A percentile compares a stretch with the other conserved stretches of the same genome.
Evolutionary conservation across 2,797 vertebrate genomes (phyloP).

Genomic region (Craterocephalus amniculus): DNA sequence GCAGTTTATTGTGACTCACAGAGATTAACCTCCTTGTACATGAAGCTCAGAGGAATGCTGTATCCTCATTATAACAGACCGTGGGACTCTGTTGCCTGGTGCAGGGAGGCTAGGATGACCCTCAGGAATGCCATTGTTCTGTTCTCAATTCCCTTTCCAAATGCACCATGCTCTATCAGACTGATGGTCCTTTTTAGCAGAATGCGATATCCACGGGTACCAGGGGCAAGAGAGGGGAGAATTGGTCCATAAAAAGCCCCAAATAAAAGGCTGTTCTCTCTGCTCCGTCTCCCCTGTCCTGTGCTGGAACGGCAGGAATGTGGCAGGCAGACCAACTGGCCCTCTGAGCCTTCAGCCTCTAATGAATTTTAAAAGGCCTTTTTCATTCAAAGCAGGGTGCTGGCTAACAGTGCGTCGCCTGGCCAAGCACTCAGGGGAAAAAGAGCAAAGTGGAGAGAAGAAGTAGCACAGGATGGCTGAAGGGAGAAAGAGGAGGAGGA

Average conservation of each 20-base stretch:
- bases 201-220: slow-evolving; percentile 89
- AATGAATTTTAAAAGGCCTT: slow-evolving; percentile 96
- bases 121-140: slow-evolving; percentile 87
- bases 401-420: slow-evolving; percentile 83
- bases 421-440: slow-evolving; percentile 59
- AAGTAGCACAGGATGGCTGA: slow-evolving; percentile 35
- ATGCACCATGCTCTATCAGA: slow-evolving; percentile 85
- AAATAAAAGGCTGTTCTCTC: slow-evolving; percentile 86
- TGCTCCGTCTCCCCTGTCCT: slow-evolving; percentile 83
- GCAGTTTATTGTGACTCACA: slow-evolving; percentile 49
- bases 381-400: slow-evolving; percentile 88
- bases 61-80: slow-evolving; percentile 73
- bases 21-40: slow-evolving; percentile 55
- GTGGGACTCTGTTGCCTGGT: slow-evolving; percentile 78
- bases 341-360: slow-evolving; percentile 81
- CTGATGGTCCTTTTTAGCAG: slow-evolving; percentile 89
- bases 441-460: slow-evolving; percentile 30
- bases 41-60: slow-evolving; percentile 65
- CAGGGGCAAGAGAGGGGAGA: slow-evolving; percentile 68
- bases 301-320: slow-evolving; percentile 92
- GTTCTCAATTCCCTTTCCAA: slow-evolving; percentile 80
- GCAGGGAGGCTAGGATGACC: slow-evolving; percentile 76
- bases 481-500: slow-evolving; percentile 34
- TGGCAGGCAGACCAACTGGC: slow-evolving; percentile 82
- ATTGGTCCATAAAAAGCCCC: slow-evolving; percentile 86